Evolutionary conservation across 2,888 invertebrate genomes (phyloP), one percentile per base, ranked within the genome.

Genomic region (Dasypolia templi): DNA sequence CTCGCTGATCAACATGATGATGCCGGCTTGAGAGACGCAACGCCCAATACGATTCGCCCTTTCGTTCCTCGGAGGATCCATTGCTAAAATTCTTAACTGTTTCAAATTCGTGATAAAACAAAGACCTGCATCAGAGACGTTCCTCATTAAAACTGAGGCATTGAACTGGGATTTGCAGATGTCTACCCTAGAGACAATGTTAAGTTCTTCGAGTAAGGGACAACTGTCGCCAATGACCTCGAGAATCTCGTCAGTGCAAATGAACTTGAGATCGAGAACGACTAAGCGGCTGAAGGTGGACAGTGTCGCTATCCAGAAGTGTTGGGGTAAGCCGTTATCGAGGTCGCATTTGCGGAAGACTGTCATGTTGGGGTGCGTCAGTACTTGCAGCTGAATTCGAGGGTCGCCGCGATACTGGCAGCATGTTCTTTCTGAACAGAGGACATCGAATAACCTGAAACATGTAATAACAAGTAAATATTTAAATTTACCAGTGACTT

Each of bases 381-480:
- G 88, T 39, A 95, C 92, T 80, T 93, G 91, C 3, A 96, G 95
- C 83, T 95, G 96, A 78, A 95, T 86, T 69, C 95, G 92, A 76
- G 96, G 95, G 85, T 96, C 95, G 75, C 95, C 94, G 39, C 92
- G 93, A 88, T 94, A 94, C 81, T 90, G 92, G 88, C 93, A 93
- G 88, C 92, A 93, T 89, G 93, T 92, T 92, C 96, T 91, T 90
- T 95, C 93, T 83, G 94, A 93, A 94, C 96, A 96, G 90, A 96
- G 94, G 91, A 95, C 92, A 93, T 96, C 96, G 84, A 96, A 96
- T 92, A 96, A 94, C 93, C 96, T 96, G 95, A 81, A 95, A 95
- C 86, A 89, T 73, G 75, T 79, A 87, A 81, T 46, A 74, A 58
- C 39, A 81, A 70, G 73, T 86, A n/a, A 74, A 71, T 73, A 82